Evolutionary conservation across 1,140 invertebrate species (phyloP).

Genomic region (Dufourea novaeangliae): DNA sequence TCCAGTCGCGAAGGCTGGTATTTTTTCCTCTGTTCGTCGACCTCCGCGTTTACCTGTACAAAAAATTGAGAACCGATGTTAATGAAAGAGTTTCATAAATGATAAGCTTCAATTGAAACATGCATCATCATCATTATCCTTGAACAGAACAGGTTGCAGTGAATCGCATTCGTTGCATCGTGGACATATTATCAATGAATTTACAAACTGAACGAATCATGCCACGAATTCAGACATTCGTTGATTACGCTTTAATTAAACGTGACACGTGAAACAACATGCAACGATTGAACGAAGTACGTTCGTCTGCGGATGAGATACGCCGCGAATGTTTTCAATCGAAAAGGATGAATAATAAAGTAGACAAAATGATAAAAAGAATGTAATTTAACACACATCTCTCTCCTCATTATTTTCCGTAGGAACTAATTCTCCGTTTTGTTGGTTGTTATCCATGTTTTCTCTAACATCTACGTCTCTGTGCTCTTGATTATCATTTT

Average conservation of each 20-base stretch:
- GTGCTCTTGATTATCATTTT: conserved; percentile 53
- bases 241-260: background rate
- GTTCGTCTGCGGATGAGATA: conserved; percentile 8
- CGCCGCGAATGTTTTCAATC: background rate
- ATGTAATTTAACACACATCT: conserved; percentile 63
- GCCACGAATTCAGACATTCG: background rate
- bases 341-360: background rate
- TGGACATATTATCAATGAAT: background rate
- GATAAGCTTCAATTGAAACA: conserved; percentile 5
- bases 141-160: conserved; percentile 23
- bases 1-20: conserved; percentile 87
- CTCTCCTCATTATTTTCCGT: conserved; percentile 62
- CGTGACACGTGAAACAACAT: background rate
- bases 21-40: conserved; percentile 75
- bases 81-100: background rate
- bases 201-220: background rate
- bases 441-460: conserved; percentile 63
- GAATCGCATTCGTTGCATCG: background rate
- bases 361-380: background rate
- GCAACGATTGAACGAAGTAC: background rate
- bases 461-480: conserved; percentile 49
- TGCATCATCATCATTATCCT: conserved; percentile 13
- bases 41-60: conserved; percentile 71
- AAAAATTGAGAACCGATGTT: conserved; percentile 36
- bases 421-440: conserved; percentile 65